Evolutionary conservation across 2,113 vertebrate species (phyloP).

Genomic region (Trogon melanurus): DNA sequence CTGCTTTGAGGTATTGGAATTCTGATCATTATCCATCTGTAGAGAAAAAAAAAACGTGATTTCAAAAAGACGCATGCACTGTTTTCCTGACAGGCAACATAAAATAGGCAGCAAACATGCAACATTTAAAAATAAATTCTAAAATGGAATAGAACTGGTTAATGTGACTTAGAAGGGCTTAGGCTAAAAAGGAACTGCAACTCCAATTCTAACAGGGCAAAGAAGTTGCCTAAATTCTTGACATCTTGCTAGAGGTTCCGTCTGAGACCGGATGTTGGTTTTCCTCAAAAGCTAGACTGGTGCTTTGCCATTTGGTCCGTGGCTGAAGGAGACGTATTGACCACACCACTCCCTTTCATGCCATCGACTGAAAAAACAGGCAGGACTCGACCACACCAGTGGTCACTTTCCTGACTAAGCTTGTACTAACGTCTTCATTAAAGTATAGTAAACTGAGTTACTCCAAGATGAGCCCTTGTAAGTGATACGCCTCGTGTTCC

Average conservation of each 20-base stretch:
- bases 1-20: conserved; percentile 86
- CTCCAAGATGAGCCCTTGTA: not conserved
- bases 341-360: not conserved
- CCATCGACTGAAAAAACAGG: not conserved
- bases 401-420: not conserved
- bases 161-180: not conserved
- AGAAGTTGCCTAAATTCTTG: not conserved
- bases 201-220: not conserved
- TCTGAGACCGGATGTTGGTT: not conserved
- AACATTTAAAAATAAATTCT: not conserved
- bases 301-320: not conserved
- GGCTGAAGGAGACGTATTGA: not conserved
- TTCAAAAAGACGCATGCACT: not conserved
- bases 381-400: not conserved
- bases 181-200: not conserved
- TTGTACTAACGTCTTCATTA: not conserved
- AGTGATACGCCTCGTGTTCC: not conserved
- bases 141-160: not conserved
- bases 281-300: not conserved
- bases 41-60: not conserved
- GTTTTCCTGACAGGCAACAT: not conserved
- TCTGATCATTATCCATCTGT: conserved; percentile 94
- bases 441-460: not conserved
- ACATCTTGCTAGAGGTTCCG: not conserved
- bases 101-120: not conserved